phyloP scores from a whole-genome alignment of 1,140 invertebrate genomes.

The Littorina saxatilis region DNA sequence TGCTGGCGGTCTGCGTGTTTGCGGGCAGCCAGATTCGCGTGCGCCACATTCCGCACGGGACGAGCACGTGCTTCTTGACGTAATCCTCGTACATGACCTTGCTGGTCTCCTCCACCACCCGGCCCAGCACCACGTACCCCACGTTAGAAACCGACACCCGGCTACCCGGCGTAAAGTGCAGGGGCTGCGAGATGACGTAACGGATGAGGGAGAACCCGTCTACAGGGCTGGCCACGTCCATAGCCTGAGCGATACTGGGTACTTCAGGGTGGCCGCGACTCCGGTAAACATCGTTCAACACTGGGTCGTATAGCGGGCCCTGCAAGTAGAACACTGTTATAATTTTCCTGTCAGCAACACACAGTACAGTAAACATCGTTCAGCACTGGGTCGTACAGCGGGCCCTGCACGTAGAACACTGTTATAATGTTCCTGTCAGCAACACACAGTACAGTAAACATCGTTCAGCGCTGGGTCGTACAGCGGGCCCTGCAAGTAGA shows the following conservation, averaged over 20 bases:
- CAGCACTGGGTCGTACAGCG: no score
- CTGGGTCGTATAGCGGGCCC: slow-evolving; percentile 61
- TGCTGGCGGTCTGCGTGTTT: no score
- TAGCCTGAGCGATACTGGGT: slow-evolving; percentile 59
- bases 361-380: no score
- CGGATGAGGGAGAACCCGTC: slow-evolving; percentile 55
- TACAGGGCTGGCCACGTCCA: slow-evolving; percentile 48
- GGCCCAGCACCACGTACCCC: slow-evolving; percentile 72
- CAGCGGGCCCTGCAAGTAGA: no score
- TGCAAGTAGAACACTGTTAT: slow-evolving; percentile 41
- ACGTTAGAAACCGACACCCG: slow-evolving; percentile 71
- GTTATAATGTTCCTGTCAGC: no score
- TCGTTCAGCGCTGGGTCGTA: no score
- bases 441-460: no score
- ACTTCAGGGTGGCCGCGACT: slow-evolving; percentile 52
- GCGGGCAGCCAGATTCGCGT: slow-evolving; percentile 54
- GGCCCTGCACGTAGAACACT: no score
- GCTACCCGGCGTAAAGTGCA: slow-evolving; percentile 68
- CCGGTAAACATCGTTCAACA: slow-evolving; percentile 60
- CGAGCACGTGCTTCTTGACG: slow-evolving; percentile 63
- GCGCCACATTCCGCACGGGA: slow-evolving; percentile 73
- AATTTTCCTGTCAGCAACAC: no score
- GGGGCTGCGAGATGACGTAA: slow-evolving; percentile 60
- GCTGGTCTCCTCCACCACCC: slow-evolving; percentile 68
- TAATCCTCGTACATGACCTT: slow-evolving; percentile 66